These are phyloP conservation scores for Pardalotus punctatus DNA, from an alignment of 2,113 vertebrate genomes.

Conservation along the genomic window DNA sequence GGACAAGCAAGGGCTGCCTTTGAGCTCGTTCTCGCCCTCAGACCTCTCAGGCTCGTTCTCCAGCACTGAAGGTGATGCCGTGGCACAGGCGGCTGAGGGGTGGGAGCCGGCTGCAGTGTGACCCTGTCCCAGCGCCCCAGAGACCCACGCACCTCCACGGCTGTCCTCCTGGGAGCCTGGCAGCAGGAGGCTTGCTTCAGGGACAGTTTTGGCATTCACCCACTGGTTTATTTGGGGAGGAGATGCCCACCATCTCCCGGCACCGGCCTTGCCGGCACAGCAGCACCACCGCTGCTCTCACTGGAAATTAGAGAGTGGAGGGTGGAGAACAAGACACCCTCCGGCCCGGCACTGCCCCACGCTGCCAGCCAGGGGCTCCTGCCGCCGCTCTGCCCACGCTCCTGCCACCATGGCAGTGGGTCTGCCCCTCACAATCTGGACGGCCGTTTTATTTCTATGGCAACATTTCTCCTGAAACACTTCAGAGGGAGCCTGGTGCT, in stretches of 20 bases:
- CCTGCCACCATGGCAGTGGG: not conserved
- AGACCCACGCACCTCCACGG: not conserved
- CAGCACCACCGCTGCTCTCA: not conserved
- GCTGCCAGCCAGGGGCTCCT: not conserved
- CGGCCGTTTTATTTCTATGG: constrained; percentile 44
- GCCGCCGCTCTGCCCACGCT: rapidly evolving
- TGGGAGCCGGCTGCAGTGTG: rapidly evolving
- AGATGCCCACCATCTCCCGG: not conserved
- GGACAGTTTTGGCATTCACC: not conserved
- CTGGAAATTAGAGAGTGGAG: not conserved
- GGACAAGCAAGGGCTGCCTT: not conserved
- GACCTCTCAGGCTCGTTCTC: not conserved
- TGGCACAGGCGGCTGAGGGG: not conserved
- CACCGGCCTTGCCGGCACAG: not conserved
- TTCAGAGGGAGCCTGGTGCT: not conserved
- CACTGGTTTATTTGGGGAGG: not conserved
- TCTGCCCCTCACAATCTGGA: constrained; percentile 12
- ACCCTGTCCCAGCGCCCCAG: not conserved
- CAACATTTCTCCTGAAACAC: constrained; percentile 33
- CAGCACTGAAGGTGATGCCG: not conserved
- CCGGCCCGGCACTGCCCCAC: rapidly evolving
- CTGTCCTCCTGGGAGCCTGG: not conserved
- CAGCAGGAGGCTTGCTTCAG: not conserved
- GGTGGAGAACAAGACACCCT: not conserved
- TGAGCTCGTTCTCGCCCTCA: not conserved